Base-by-base conservation (phyloP, 2,113 vertebrate species). In the Gracilinanus agilis region DNA sequence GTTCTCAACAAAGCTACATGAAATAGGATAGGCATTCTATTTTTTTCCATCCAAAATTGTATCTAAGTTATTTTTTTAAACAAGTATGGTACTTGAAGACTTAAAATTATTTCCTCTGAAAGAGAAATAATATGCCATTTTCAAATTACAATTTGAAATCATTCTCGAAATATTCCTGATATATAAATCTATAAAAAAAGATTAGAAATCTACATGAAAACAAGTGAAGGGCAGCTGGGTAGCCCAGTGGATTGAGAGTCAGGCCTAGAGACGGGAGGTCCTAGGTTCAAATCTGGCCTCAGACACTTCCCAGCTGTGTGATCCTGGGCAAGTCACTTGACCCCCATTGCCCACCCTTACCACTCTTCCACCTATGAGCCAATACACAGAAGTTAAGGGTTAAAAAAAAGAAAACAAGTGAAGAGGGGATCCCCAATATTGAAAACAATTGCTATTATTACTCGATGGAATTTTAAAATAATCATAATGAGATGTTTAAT, bases 161-260 rank as follows among this genome's bases (percentile, higher is more conserved):
- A 96, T 3, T 21, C 90, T 54, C 55, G 24, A 24, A 90, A 90
- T 95, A 95, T 91, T 98, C 97, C 24, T 92, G 75, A 97, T 95
- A 96, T 89, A 94, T 53, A 97, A 97, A 97, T 89, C 23, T 93
- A 93, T n/a, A 97, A 91, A 55, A 67, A 2, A 92, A 49, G 55
- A 90, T 93, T n/a, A 94, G 88, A 67, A 95, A 93, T 25, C 25
- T 88, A 44, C 10, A 61, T 88, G 54, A 94, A 91, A 97, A 93
- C 34, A 94, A 56, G 44, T 96, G 10, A 54, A 58, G 54, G n/a
- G n/a, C n/a, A n/a, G n/a, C n/a, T n/a, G n/a, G n/a, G n/a, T n/a
- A n/a, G n/a, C n/a, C n/a, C n/a, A n/a, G n/a, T n/a, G n/a, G n/a
- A n/a, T n/a, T n/a, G n/a, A n/a, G n/a, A n/a, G n/a, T n/a, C n/a